phyloP scores from a whole-genome alignment of 2,888 invertebrate genomes.

The Tetragonisca angustula region DNA sequence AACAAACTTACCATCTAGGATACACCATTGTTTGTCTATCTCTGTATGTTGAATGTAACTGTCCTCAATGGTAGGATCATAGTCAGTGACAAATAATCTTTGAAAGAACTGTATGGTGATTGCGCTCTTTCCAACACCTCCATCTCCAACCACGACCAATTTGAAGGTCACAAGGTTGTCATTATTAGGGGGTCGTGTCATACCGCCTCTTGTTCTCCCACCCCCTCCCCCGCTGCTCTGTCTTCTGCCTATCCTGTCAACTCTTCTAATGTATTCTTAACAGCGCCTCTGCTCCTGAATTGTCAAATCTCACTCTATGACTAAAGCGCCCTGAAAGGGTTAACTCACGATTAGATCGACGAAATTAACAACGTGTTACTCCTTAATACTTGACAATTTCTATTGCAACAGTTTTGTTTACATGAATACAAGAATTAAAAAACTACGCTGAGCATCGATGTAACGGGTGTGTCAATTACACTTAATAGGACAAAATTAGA shows the following conservation, averaged over 20 bases:
- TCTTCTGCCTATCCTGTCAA: constrained; percentile 81
- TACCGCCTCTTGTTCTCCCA: constrained; percentile 81
- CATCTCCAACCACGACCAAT: constrained; percentile 96
- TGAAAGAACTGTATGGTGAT: constrained; percentile 98
- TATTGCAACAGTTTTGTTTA: constrained; percentile 21
- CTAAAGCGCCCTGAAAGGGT: constrained; percentile 51
- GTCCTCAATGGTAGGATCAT: constrained; percentile 98
- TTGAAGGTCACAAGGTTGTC: constrained; percentile 92
- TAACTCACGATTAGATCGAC: constrained; percentile 7
- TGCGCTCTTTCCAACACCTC: constrained; percentile 98
- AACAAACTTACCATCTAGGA: constrained; percentile 90
- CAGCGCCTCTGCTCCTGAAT: constrained; percentile 56
- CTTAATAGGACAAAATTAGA: constrained; percentile 53
- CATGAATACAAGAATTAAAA: constrained; percentile 9
- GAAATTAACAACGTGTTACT: neutral
- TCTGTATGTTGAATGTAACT: constrained; percentile 97
- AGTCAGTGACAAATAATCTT: constrained; percentile 96
- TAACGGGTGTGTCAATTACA: constrained; percentile 55
- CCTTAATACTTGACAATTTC: neutral
- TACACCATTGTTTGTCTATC: constrained; percentile 96
- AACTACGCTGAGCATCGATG: constrained; percentile 26
- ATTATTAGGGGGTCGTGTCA: constrained; percentile 89
- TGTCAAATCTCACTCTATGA: constrained; percentile 33
- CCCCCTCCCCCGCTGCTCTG: constrained; percentile 75
- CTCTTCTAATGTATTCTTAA: constrained; percentile 68